Percentiles rank a stretch among this genome's conserved stretches.
phyloP scores from a whole-genome alignment of 2,797 vertebrate species.

The Myotis pilosus region DNA sequence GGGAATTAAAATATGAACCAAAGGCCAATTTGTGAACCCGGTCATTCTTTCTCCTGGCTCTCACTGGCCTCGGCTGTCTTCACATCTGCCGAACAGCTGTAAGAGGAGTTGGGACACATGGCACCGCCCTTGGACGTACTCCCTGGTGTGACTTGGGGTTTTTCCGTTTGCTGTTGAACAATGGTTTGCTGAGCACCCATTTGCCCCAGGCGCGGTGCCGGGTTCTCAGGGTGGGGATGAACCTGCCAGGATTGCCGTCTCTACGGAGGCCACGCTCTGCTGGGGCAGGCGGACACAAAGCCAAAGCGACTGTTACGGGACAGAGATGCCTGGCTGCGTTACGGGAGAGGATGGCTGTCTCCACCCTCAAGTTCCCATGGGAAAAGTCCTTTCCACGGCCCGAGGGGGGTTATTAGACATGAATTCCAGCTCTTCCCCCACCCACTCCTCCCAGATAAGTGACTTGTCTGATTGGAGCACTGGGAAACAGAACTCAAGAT shows the following conservation, averaged over 20 bases:
- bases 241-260: background rate
- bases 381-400: background rate
- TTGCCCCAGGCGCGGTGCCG: background rate
- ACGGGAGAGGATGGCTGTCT: background rate
- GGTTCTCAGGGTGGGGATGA: background rate
- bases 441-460: background rate
- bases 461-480: background rate
- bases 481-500: background rate
- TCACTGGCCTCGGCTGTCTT: background rate
- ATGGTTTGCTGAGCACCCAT: background rate
- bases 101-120: background rate
- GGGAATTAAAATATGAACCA: constrained; percentile 52
- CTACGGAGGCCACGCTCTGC: background rate
- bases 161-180: background rate
- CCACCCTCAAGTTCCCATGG: background rate
- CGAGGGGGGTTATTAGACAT: background rate
- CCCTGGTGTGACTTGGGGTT: background rate
- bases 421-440: background rate
- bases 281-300: background rate
- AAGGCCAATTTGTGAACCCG: constrained; percentile 38
- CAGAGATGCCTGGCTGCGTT: fast-evolving
- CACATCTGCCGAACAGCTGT: background rate
- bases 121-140: background rate
- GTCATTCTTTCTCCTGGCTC: background rate
- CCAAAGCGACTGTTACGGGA: background rate